Evolutionary conservation across 2,888 invertebrate species (phyloP).

Genomic region (Drosophila multiciliata): DNA sequence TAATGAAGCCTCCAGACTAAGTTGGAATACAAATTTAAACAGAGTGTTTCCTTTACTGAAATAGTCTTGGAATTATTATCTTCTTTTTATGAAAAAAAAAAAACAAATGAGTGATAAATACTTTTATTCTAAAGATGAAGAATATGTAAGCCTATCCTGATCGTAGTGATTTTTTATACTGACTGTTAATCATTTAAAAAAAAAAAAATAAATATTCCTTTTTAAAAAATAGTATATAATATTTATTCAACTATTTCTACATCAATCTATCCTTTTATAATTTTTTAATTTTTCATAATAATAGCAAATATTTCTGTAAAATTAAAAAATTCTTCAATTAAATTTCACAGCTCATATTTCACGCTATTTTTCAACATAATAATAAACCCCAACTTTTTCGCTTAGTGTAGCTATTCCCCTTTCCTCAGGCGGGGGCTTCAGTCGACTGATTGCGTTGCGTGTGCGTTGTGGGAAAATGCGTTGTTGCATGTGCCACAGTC

Average conservation of each 20-base stretch:
- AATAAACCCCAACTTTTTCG: constrained; percentile 16
- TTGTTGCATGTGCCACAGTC: constrained; percentile 29
- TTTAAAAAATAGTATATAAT: no score
- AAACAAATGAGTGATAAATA: neutral
- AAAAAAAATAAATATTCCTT: no score
- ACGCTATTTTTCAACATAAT: neutral
- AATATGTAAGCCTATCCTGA: neutral
- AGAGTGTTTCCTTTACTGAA: neutral
- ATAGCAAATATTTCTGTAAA: neutral
- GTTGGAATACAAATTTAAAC: neutral
- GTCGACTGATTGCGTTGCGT: constrained; percentile 12
- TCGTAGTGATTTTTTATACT: no score
- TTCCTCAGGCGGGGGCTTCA: neutral
- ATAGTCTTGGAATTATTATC: neutral
- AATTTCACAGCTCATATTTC: neutral
- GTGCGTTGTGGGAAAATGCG: constrained; percentile 64
- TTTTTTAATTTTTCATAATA: neutral
- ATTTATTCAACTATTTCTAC: no score
- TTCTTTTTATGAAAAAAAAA: neutral
- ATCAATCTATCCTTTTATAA: no score
- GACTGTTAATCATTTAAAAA: no score
- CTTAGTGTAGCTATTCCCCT: constrained; percentile 33
- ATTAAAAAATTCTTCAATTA: neutral
- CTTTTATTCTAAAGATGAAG: neutral
- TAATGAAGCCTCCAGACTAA: neutral